A percentile compares a stretch with the other conserved stretches of the same genome.
Evolutionary conservation across 2,113 vertebrate species (phyloP).

Genomic region (Potamarius usumacintae): DNA sequence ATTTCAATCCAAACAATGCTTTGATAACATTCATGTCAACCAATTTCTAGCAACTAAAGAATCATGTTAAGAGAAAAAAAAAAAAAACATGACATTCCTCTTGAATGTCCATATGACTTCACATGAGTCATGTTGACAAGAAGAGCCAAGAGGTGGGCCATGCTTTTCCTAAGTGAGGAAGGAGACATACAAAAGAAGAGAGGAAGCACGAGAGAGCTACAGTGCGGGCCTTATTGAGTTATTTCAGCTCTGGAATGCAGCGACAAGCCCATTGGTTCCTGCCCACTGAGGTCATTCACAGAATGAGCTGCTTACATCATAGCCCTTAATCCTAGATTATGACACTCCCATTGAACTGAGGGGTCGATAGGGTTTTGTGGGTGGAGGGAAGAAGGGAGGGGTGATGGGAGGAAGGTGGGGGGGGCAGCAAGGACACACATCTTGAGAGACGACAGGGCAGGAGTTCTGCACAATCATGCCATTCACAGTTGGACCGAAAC

Average conservation of each 20-base stretch:
- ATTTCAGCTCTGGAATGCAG: conserved; percentile 50
- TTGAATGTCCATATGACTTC: not conserved
- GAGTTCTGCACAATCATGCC: conserved; percentile 46
- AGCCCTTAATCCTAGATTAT: conserved; percentile 25
- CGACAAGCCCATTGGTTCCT: conserved; percentile 46
- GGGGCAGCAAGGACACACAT: conserved; percentile 23
- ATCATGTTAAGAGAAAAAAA: not conserved
- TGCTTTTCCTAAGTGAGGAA: conserved; percentile 4
- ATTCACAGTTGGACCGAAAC: conserved; percentile 41
- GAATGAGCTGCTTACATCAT: conserved; percentile 55
- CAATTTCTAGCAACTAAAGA: not conserved
- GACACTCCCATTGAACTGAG: conserved; percentile 28
- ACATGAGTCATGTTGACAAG: not conserved
- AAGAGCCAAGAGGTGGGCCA: not conserved
- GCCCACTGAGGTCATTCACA: conserved; percentile 55
- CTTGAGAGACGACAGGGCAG: conserved; percentile 31
- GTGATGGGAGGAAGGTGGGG: not conserved
- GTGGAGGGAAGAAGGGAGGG: not conserved
- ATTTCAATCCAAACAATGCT: not conserved
- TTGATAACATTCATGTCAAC: not conserved
- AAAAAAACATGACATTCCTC: not conserved
- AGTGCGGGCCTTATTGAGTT: conserved; percentile 40
- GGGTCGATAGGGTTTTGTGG: not conserved
- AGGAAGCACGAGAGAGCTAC: not conserved
- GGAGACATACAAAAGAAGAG: not conserved